phyloP scores from a whole-genome alignment of 2,113 vertebrate genomes.

The Oenanthe melanoleuca region DNA sequence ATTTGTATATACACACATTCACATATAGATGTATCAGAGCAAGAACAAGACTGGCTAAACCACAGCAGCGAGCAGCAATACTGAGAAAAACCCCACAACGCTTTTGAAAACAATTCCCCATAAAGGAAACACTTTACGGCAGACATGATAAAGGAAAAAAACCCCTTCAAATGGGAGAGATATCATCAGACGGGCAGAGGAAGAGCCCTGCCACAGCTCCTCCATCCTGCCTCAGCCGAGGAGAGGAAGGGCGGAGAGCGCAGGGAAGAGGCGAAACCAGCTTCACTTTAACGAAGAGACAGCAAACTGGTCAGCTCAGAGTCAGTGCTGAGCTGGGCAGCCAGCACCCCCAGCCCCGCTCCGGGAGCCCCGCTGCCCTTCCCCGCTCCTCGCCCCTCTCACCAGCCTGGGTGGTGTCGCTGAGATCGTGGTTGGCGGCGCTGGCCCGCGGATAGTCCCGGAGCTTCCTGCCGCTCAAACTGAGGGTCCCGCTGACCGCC shows the following conservation, averaged over 20 bases:
- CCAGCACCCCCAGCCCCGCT: background rate
- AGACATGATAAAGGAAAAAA: background rate
- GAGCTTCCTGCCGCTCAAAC: constrained; percentile 97
- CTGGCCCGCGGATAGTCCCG: constrained; percentile 95
- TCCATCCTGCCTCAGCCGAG: constrained; percentile 3
- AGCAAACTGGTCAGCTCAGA: background rate
- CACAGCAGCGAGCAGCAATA: background rate
- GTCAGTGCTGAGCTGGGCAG: background rate
- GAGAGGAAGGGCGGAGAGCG: constrained; percentile 35
- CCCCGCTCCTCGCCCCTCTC: constrained; percentile 44
- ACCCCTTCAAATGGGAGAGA: fast-evolving
- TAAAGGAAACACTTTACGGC: background rate
- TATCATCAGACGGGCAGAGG: background rate
- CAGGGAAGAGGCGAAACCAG: background rate
- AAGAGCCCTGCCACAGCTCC: background rate
- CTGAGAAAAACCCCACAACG: background rate
- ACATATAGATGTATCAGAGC: fast-evolving
- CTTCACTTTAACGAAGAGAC: background rate
- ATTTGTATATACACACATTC: background rate
- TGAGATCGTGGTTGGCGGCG: constrained; percentile 92
- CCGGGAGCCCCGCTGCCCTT: background rate
- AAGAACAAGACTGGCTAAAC: background rate
- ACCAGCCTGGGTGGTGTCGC: constrained; percentile 94
- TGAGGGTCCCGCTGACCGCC: constrained; percentile 87
- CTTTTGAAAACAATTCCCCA: background rate